phyloP scores from a whole-genome alignment of 2,797 vertebrate genomes.

The Epinephelus coioides region DNA sequence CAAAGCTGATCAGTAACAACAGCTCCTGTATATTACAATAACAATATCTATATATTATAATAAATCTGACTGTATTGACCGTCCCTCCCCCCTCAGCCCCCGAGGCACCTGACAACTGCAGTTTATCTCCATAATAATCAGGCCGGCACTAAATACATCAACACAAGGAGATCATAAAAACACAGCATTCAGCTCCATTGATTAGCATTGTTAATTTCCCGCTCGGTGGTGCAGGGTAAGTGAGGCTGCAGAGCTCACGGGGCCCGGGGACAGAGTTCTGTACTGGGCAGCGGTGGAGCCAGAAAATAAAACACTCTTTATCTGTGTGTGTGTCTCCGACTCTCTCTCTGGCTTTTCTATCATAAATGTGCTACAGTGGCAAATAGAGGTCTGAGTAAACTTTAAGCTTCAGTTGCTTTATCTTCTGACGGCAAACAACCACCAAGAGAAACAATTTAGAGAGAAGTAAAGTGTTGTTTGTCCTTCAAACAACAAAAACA shows the following conservation, averaged over 20 bases:
- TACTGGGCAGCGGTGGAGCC: not conserved
- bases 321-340: not conserved
- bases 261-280: constrained; percentile 22
- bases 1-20: constrained; percentile 26
- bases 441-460: not conserved
- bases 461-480: too few relatives aligned
- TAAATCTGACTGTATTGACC: constrained; percentile 65
- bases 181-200: constrained; percentile 69
- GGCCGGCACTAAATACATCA: constrained; percentile 63
- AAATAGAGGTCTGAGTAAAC: not conserved
- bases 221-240: constrained; percentile 61
- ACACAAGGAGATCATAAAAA: constrained; percentile 64
- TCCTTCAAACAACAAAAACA: too few relatives aligned
- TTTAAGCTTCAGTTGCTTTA: too few relatives aligned
- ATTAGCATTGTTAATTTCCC: constrained; percentile 80
- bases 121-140: constrained; percentile 78
- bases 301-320: not conserved
- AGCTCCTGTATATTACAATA: constrained; percentile 31
- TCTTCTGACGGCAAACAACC: not conserved
- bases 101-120: constrained; percentile 45
- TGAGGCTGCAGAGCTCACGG: constrained; percentile 40
- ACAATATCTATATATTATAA: constrained; percentile 51
- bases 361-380: not conserved
- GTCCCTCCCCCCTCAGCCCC: constrained; percentile 26
- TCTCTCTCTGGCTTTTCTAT: not conserved